Conservation (phyloP, 2,888 invertebrate species). For the Vanessa cardui region DNA sequence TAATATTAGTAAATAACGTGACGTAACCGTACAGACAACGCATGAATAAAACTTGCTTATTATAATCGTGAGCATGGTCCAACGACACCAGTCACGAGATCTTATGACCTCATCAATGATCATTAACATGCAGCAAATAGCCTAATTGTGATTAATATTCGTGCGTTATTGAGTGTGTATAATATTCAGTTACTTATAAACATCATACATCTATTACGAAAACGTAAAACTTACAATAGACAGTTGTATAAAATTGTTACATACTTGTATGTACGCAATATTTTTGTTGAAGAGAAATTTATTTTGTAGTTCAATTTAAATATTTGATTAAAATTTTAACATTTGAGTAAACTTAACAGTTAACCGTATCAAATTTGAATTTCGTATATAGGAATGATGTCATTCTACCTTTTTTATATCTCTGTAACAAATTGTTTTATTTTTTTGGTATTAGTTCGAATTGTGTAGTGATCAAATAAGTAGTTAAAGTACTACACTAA, state of each 20-base stretch:
- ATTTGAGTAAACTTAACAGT: too few species aligned
- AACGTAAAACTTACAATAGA: neutral
- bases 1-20: neutral
- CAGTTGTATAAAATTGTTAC: too few species aligned
- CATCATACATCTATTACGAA: neutral
- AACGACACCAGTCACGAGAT: conserved; percentile 22
- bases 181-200: neutral
- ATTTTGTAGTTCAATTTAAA: too few species aligned
- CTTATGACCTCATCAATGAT: conserved; percentile 40
- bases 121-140: conserved; percentile 34
- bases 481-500: neutral
- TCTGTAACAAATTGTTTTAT: neutral
- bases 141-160: conserved; percentile 34
- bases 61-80: conserved; percentile 1
- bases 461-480: neutral
- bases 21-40: neutral
- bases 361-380: too few species aligned
- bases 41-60: neutral
- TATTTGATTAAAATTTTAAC: too few species aligned
- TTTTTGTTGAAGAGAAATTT: too few species aligned
- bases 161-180: neutral
- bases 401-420: neutral
- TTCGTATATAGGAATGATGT: neutral
- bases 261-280: too few species aligned
- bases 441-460: neutral